Evolutionary conservation across 2,797 vertebrate species (phyloP).

Genomic region (Cyclura pinguis): DNA sequence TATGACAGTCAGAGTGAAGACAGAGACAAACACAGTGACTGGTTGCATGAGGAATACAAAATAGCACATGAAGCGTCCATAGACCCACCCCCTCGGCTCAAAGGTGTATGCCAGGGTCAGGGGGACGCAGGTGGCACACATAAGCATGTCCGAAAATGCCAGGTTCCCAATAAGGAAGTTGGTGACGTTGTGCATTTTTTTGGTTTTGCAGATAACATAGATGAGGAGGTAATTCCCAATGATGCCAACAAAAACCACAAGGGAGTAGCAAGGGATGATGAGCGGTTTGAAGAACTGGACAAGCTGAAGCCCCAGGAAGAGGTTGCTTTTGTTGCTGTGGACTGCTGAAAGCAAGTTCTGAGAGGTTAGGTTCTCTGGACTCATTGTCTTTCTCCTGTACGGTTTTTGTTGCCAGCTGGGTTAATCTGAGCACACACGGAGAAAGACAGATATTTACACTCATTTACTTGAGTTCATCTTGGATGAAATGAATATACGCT

Average conservation of each 20-base stretch:
- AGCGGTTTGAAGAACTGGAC: slow-evolving; percentile 77
- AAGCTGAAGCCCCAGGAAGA: slow-evolving; percentile 75
- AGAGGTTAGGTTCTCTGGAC: slow-evolving; percentile 74
- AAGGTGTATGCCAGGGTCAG: slow-evolving; percentile 70
- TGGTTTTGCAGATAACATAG: slow-evolving; percentile 74
- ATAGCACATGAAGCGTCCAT: slow-evolving; percentile 72
- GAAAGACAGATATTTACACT: neutral
- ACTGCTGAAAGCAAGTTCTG: slow-evolving; percentile 71
- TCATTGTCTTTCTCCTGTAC: slow-evolving; percentile 66
- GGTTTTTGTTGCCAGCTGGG: slow-evolving; percentile 39
- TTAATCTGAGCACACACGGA: slow-evolving; percentile 9
- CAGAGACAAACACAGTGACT: slow-evolving; percentile 62
- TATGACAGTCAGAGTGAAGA: slow-evolving; percentile 72
- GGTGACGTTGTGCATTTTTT: slow-evolving; percentile 77
- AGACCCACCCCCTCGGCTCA: slow-evolving; percentile 70
- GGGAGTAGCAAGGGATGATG: slow-evolving; percentile 74
- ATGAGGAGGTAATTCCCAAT: slow-evolving; percentile 76
- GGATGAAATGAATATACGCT: slow-evolving; percentile 56
- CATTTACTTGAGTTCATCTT: slow-evolving; percentile 41
- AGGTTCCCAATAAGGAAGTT: slow-evolving; percentile 79
- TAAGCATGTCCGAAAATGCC: slow-evolving; percentile 76
- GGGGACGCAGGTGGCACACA: slow-evolving; percentile 72
- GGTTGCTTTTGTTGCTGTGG: slow-evolving; percentile 70
- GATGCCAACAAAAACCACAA: slow-evolving; percentile 74
- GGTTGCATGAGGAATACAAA: slow-evolving; percentile 75